Base-by-base conservation (phyloP, 2,797 vertebrate genomes). In the Oreochromis mossambicus region DNA sequence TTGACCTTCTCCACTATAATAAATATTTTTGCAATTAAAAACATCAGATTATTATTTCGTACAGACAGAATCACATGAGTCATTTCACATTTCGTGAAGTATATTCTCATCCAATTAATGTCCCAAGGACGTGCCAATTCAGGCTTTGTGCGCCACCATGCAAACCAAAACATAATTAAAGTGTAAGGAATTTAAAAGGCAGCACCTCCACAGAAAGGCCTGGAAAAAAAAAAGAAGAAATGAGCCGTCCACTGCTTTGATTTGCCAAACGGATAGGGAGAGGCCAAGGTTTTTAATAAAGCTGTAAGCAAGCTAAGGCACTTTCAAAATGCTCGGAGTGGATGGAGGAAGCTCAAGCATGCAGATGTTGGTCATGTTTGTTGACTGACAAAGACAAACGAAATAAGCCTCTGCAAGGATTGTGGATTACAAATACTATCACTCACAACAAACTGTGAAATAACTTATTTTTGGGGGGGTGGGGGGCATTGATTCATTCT, bases 201-300 rank as follows among this genome's bases (percentile, higher is more conserved):
- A 24, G 51, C 15, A 6, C 36, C 50, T 79, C 51, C 13, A 3
- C n/a, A 73, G 51, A 85, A 41, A 76, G 50, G 77, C 41, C 73
- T 82, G 80, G 48, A 29, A 77, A 83, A 70, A 83, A 82, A 84
- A 82, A n/a, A 4, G 24, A 63, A 36, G 32, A 63, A 80, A 15
- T 63, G 61, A 91, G 78, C 63, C 32, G 70, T 84, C 87, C 79
- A 77, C 81, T 43, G 78, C 48, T 43, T 87, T 66, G 50, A 78
- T 86, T 66, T 77, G 83, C 32, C 29, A 55, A 21, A 10, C 24
- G 7, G 48, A 36, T 6, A 61, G 68, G 63, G 86, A 76, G 76
- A 77, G 41, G 63, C 52, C 85, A 87, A 87, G 86, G 88, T 81
- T 89, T 89, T 89, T 81, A 81, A 89, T 86, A 79, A 89, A 87